Percentiles rank a stretch among this genome's conserved stretches.
phyloP scores from a whole-genome alignment of 2,888 invertebrate species.

The Baronia brevicornis region DNA sequence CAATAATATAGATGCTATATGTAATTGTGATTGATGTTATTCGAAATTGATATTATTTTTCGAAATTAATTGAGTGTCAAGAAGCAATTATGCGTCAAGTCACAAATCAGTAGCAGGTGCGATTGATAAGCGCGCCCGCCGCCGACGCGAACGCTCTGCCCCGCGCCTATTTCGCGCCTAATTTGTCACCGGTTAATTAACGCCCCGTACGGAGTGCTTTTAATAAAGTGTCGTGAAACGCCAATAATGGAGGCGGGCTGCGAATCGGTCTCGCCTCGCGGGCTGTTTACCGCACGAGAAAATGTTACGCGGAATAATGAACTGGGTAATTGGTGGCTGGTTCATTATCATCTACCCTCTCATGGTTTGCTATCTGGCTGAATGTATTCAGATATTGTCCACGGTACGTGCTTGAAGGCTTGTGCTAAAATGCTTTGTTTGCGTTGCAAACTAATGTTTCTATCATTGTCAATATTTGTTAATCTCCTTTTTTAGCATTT shows the following conservation, averaged over 20 bases:
- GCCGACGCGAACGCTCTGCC: conserved; percentile 9
- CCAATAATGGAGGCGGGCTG: conserved; percentile 12
- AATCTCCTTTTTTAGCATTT: no score
- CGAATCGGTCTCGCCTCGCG: conserved; percentile 1
- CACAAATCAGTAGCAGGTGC: conserved; percentile 7
- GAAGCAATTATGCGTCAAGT: no score
- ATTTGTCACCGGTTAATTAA: conserved; percentile 13
- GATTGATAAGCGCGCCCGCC: conserved; percentile 5
- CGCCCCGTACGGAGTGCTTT: conserved; percentile 12
- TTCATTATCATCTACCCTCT: conserved; percentile 1
- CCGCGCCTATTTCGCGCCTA: conserved; percentile 14
- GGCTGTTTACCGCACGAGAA: neutral
- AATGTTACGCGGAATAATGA: conserved; percentile 7
- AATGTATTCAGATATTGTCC: no score
- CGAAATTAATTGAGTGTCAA: no score
- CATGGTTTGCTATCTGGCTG: no score
- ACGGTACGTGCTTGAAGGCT: no score
- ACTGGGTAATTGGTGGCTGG: conserved; percentile 5
- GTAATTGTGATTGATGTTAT: no score
- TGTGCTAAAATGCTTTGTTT: no score
- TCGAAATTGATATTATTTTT: no score
- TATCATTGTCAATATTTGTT: no score
- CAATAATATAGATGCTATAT: no score
- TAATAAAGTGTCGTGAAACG: conserved; percentile 13
- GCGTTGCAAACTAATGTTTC: no score